Base-by-base conservation (phyloP, 2,113 vertebrate species). In the Zootoca vivipara region DNA sequence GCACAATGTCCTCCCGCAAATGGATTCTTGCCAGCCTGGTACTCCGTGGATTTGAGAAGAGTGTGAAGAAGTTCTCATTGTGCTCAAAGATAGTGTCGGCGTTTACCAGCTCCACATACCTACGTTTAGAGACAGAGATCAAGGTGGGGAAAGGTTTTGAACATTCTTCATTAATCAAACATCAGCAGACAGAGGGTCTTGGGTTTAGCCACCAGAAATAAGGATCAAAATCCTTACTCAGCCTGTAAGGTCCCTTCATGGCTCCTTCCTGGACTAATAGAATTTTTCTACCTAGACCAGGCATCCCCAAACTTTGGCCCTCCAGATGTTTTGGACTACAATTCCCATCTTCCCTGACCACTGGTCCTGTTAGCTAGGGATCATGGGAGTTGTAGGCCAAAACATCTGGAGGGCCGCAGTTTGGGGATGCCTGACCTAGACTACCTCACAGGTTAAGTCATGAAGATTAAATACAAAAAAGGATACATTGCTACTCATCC, bases 41-140 rank as follows among this genome's bases (percentile, higher is more conserved):
- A 96, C 98, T 99, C 62, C 98, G 97, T 1, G 98, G 98, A 89
- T 99, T 98, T 0, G 98, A 98, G 95, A 99, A 99, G 9, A 99
- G 97, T 83, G 97, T 98, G 96, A 99, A 99, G 96, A 99, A 99
- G 89, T 98, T 98, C 69, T 99, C 98, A 1, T 98, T 97, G 15
- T 97, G 97, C 86, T 99, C 97, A 81, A 98, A 99, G 96, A 96
- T 96, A 90, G 97, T 98, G 96, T 99, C 98, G 0, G 98, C 97
- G 72, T 98, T 98, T 81, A 98, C 98, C 95, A 99, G 90, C 91
- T 99, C 99, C 97, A 99, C 98, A 0, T 99, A 99, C 93, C 98
- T 99, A 94, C 16, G 79, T 64, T 52, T 16, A 69, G 52, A 13
- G n/a, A 70, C 28, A 87, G 33, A 1, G 33, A 42, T 1, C 2